Base-by-base conservation (phyloP, 2,113 vertebrate genomes). In the Salminus brasiliensis region DNA sequence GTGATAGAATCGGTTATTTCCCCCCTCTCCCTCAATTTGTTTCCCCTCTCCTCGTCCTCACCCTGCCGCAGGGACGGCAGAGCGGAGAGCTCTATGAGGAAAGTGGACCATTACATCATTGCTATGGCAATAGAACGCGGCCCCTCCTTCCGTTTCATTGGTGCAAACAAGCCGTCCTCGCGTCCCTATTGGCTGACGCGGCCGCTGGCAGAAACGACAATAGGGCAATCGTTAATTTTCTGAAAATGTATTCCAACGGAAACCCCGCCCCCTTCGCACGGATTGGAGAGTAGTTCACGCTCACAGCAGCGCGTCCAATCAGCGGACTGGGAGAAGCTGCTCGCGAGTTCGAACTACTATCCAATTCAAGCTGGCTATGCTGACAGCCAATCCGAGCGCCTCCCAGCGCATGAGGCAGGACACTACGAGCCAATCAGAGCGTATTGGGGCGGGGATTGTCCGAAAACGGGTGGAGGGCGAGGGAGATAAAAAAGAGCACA, bases 31-130 rank as follows among this genome's bases (percentile, higher is more conserved):
- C 47, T 52, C 47, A 52, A 5, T 52, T 52, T n/a, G 12, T 15
- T 18, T 18, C 47, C 47, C 47, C 55, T 70, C 62, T 78, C 55
- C 76, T 49, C 62, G 49, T 71, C 43, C 78, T 63, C 49, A 49
- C 45, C 75, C 39, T 84, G 81, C 67, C 67, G 70, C 76, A 83
- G 73, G 72, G 75, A 74, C 43, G 45, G 74, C 70, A 70, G 74
- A 77, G 47, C 81, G 73, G 66, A 79, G 62, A 30, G 59, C 52
- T 80, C 13, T 36, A 1, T 21, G 65, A 52, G 80, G 72, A 76
- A 83, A 83, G 66, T 85, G 49, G 75, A 83, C 79, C 87, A 88
- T 88, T 86, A 86, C 87, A 86, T 88, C 87, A 88, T 81, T 72
- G 78, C 43, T 57, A 9, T 34, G 65, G 57, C 23, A 71, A 65